Conservation (phyloP, 2,888 invertebrate genomes). For the Tiliacea citrago region DNA sequence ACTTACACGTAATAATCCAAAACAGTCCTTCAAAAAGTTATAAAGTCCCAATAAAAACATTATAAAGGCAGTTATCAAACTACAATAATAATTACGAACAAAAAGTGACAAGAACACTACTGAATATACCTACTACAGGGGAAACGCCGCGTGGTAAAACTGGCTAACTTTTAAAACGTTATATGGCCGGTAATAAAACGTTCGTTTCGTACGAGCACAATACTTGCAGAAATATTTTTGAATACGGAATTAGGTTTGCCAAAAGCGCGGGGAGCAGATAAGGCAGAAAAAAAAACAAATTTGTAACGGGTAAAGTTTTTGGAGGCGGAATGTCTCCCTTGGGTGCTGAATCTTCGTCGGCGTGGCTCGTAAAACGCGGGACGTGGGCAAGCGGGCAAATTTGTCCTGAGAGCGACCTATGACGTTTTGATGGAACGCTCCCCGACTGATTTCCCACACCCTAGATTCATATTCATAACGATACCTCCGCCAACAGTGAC, state of each 20-base stretch:
- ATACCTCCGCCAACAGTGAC: slow-evolving; percentile 80
- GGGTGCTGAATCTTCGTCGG: slow-evolving; percentile 91
- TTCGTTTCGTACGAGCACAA: slow-evolving; percentile 89
- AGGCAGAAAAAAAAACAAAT: slow-evolving; percentile 90
- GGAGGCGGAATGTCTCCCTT: slow-evolving; percentile 90
- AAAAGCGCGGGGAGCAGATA: slow-evolving; percentile 90
- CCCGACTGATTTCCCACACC: slow-evolving; percentile 87
- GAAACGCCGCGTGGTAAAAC: slow-evolving; percentile 82
- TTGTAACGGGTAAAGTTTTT: slow-evolving; percentile 91
- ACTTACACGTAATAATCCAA: slow-evolving; percentile 54
- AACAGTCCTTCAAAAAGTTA: slow-evolving; percentile 70
- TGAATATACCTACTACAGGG: slow-evolving; percentile 68
- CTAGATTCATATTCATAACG: slow-evolving; percentile 90
- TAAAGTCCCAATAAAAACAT: slow-evolving; percentile 78
- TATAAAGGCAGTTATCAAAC: slow-evolving; percentile 81
- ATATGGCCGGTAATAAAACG: slow-evolving; percentile 90
- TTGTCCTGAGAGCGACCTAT: slow-evolving; percentile 90
- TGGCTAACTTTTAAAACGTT: slow-evolving; percentile 90
- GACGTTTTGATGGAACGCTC: slow-evolving; percentile 90
- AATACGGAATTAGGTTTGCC: slow-evolving; percentile 91
- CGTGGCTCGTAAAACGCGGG: slow-evolving; percentile 90
- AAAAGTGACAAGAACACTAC: slow-evolving; percentile 79
- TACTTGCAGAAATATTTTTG: slow-evolving; percentile 91
- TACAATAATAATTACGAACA: slow-evolving; percentile 86
- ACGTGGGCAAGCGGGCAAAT: slow-evolving; percentile 90